Conservation (phyloP, 2,797 vertebrate genomes). For the Ceryle rudis region DNA sequence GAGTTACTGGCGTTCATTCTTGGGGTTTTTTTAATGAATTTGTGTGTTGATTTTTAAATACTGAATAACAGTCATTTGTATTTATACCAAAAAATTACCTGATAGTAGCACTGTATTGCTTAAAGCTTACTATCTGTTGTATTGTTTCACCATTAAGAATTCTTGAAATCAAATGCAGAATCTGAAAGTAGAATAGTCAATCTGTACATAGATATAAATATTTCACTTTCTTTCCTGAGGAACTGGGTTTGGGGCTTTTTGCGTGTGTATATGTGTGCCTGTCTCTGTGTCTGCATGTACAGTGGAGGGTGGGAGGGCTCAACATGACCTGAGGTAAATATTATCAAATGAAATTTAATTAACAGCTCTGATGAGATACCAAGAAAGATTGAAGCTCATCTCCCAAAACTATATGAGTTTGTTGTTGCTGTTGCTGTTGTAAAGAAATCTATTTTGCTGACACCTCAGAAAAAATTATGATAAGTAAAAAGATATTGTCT, state of each 20-base stretch:
- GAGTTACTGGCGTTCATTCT: neutral
- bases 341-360: conserved; percentile 21
- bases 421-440: neutral
- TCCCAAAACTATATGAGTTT: neutral
- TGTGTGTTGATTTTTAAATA: neutral
- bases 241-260: neutral
- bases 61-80: neutral
- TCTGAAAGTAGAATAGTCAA: neutral
- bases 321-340: neutral
- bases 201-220: neutral
- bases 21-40: neutral
- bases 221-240: neutral
- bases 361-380: neutral
- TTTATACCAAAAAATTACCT: neutral
- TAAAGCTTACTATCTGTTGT: neutral
- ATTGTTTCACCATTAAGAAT: neutral
- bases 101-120: neutral
- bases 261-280: neutral
- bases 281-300: neutral
- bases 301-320: neutral
- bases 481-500: neutral
- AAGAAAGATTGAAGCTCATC: conserved; percentile 1
- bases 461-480: neutral
- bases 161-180: neutral
- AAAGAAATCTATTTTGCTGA: conserved; percentile 12